Conservation (phyloP, 2,888 invertebrate species). For the Lasioglossum lativentre region DNA sequence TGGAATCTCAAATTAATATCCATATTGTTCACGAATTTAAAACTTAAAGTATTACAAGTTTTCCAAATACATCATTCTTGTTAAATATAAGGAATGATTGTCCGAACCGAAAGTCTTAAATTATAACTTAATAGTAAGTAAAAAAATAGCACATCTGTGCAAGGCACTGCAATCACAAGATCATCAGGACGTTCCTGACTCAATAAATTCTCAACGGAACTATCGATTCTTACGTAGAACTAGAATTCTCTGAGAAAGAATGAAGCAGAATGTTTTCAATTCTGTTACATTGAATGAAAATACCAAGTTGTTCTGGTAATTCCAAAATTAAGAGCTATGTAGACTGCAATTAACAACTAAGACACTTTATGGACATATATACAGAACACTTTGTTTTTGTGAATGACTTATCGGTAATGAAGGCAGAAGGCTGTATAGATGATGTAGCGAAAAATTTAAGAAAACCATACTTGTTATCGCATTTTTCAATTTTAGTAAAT, state of each 20-base stretch:
- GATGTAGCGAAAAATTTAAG: constrained; percentile 34
- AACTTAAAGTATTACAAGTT: constrained; percentile 34
- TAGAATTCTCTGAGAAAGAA: constrained; percentile 40
- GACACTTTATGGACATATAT: constrained; percentile 78
- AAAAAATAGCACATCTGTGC: constrained; percentile 41
- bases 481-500: not conserved
- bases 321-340: constrained; percentile 46
- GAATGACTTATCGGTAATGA: constrained; percentile 60
- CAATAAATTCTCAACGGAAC: constrained; percentile 38
- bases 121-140: constrained; percentile 41
- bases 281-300: constrained; percentile 39
- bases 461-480: not conserved
- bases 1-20: constrained; percentile 25
- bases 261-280: constrained; percentile 43
- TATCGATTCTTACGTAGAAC: constrained; percentile 31
- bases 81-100: constrained; percentile 49
- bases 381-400: constrained; percentile 74
- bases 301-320: constrained; percentile 46
- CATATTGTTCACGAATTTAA: constrained; percentile 38
- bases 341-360: constrained; percentile 72
- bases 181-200: constrained; percentile 35
- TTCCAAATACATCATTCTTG: constrained; percentile 33
- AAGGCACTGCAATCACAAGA: constrained; percentile 68
- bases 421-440: constrained; percentile 40
- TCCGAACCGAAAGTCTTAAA: constrained; percentile 40